These are phyloP conservation scores for Chrysemys picta DNA, from an alignment of 2,113 vertebrate species.

Conservation along the genomic window DNA sequence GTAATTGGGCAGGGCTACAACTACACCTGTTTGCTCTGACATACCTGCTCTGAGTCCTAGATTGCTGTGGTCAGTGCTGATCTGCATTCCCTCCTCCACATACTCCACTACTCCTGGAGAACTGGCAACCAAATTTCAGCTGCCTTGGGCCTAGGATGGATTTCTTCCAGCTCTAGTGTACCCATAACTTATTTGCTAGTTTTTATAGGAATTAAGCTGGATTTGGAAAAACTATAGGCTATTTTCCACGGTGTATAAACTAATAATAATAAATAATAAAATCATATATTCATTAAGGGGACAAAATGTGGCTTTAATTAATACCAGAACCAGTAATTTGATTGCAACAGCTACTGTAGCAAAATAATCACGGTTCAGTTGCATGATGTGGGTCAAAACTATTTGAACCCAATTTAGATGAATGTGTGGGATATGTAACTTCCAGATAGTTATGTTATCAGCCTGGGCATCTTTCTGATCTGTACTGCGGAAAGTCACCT, in stretches of 20 bases:
- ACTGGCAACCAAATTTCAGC: not conserved
- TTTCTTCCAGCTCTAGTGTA: not conserved
- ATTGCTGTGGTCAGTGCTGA: not conserved
- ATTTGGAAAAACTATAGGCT: not conserved
- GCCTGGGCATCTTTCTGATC: not conserved
- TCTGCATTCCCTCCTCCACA: not conserved
- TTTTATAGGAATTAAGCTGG: not conserved
- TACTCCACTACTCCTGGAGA: not conserved
- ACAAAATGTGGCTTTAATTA: not conserved
- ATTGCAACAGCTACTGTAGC: not conserved
- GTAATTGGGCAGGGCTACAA: not conserved
- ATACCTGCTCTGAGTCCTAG: not conserved
- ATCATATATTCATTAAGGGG: not conserved
- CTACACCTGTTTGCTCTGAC: not conserved
- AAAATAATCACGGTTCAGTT: not conserved
- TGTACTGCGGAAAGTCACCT: accelerated
- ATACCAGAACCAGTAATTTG: not conserved
- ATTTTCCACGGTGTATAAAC: not conserved
- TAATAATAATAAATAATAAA: not conserved
- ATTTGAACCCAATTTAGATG: not conserved
- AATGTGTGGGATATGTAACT: accelerated
- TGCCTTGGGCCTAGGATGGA: not conserved
- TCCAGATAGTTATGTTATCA: accelerated
- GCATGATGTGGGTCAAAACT: not conserved
- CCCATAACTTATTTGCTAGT: not conserved